Percentiles rank a stretch among this genome's conserved stretches.
These are phyloP conservation scores for Stenchaetothrips biformis DNA, from an alignment of 2,888 invertebrate genomes.

Conservation along the genomic window DNA sequence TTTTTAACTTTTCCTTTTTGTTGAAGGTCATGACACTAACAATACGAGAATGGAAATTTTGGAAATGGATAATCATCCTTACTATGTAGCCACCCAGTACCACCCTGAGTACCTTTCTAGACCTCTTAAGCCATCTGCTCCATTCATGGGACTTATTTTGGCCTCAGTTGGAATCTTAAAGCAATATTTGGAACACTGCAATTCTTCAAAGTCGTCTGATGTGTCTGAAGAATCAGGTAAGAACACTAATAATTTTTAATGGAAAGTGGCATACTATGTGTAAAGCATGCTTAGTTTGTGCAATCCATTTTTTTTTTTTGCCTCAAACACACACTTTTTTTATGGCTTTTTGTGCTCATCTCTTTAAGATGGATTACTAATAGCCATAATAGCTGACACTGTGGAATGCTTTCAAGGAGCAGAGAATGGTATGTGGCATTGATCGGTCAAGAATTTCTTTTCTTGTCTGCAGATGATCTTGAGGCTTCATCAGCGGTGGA, in stretches of 20 bases:
- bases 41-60: conserved; percentile 91
- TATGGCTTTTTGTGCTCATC: neutral
- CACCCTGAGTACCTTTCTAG: conserved; percentile 96
- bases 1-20: conserved; percentile 22
- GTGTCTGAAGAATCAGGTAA: conserved; percentile 28
- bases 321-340: neutral
- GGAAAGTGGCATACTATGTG: neutral
- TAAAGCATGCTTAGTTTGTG: neutral
- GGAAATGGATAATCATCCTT: conserved; percentile 76
- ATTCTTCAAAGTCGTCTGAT: neutral
- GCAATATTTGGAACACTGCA: conserved; percentile 54
- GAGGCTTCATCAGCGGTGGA: neutral
- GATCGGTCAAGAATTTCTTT: conserved; percentile 26
- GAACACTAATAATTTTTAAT: neutral
- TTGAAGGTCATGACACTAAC: conserved; percentile 65
- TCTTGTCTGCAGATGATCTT: conserved; percentile 23
- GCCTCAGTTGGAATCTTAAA: conserved; percentile 80
- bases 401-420: neutral
- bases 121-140: conserved; percentile 87
- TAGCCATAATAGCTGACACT: neutral
- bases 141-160: conserved; percentile 89
- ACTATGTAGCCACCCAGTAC: conserved; percentile 92
- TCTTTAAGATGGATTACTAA: neutral
- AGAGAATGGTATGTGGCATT: conserved; percentile 9
- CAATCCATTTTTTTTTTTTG: neutral